Base-by-base conservation (phyloP, 2,888 invertebrate genomes). In the Himalopsyche kuldschensis region DNA sequence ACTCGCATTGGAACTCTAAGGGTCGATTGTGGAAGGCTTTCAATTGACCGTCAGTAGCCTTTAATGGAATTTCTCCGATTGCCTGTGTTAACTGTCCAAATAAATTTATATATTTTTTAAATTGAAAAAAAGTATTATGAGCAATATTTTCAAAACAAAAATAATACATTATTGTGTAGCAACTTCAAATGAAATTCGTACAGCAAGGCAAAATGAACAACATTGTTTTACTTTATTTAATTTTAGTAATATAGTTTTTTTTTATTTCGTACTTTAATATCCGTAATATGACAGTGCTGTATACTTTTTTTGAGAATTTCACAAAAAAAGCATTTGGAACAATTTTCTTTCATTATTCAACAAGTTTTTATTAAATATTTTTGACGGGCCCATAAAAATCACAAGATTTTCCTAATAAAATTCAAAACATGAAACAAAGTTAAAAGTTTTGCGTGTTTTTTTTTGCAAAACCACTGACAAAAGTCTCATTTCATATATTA, bases 41-140 rank as follows among this genome's bases (percentile, higher is more conserved):
- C 80, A 82, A 83, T 83, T 83, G 83, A 83, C 80, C 80, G 63
- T 78, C 46, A 47, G 75, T n/a, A 76, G 69, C 81, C 75, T 80
- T 80, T 75, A 83, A 83, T 80, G 80, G 80, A 80, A 77, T 82
- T 79, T 48, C 32, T 78, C 41, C 78, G 80, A 84, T 84, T 84
- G 81, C 76, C 63, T 63, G 80, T 83, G 78, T 83, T 80, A 69
- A 69, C 69, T 27, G 24, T 27, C 17, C 35, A 32, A 35, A 76
- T 41, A 20, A 24, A 35, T 76, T 76, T 76, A 24, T 69, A 30
- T 30, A 24, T 48, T 63, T 69, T 69, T 69, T 27, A 24, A 0
- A 27, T 69, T 69, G 30, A 69, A 30, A 69, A 69, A 10, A 69
- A 27, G 2, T 15, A 41, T 69, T 69, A 5, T 69, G 27, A 69